phyloP scores from a whole-genome alignment of 2,797 vertebrate species.

The Oophaga sylvatica region DNA sequence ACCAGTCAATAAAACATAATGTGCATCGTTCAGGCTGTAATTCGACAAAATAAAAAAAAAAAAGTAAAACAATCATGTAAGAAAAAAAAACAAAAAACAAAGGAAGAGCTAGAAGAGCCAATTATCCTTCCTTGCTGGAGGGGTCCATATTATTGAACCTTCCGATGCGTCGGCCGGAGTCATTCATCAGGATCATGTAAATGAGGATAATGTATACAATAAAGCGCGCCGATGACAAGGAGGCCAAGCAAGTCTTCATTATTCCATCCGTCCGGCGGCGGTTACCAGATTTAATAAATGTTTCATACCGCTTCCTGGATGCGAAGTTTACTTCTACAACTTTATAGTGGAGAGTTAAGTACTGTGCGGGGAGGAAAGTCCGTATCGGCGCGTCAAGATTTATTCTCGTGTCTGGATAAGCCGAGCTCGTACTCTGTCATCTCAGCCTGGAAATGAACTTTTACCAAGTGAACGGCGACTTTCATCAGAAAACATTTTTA shows the following conservation, averaged over 20 bases:
- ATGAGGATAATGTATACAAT: slow-evolving; percentile 5
- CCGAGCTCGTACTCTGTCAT: background rate
- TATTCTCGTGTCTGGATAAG: background rate
- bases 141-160: slow-evolving; percentile 30
- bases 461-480: background rate
- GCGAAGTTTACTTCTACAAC: background rate
- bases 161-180: background rate
- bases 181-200: slow-evolving; percentile 26
- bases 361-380: background rate
- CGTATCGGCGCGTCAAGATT: background rate
- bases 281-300: slow-evolving; percentile 34
- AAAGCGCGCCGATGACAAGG: background rate
- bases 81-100: slow-evolving; percentile 33
- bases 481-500: slow-evolving; percentile 8
- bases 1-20: slow-evolving; percentile 60
- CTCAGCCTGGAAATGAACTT: background rate
- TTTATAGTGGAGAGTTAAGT: slow-evolving; percentile 8
- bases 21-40: slow-evolving; percentile 51
- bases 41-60: slow-evolving; percentile 43
- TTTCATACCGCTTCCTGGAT: background rate
- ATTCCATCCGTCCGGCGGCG: background rate
- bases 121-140: slow-evolving; percentile 22
- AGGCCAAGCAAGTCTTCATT: background rate
- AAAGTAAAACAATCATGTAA: too few relatives aligned
- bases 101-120: slow-evolving; percentile 19